phyloP scores from a whole-genome alignment of 2,888 invertebrate genomes.

The Platycnemis pennipes region DNA sequence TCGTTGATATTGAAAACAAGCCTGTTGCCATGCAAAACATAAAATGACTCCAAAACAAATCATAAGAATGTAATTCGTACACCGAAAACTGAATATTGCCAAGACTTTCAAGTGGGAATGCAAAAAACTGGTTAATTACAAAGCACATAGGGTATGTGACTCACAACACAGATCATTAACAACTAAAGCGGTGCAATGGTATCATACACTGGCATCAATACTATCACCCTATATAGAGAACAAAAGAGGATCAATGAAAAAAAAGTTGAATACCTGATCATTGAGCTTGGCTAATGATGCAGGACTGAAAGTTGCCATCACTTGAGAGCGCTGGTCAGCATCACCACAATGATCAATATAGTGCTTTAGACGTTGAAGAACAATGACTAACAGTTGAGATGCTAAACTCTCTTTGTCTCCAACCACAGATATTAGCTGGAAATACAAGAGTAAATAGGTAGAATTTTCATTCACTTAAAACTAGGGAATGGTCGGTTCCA shows the following conservation, averaged over 20 bases:
- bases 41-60: too few relatives aligned
- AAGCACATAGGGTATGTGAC: too few relatives aligned
- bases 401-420: slow-evolving; percentile 87
- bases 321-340: slow-evolving; percentile 74
- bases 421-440: slow-evolving; percentile 83
- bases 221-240: not conserved
- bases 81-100: too few relatives aligned
- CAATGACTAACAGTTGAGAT: slow-evolving; percentile 87
- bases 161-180: too few relatives aligned
- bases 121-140: too few relatives aligned
- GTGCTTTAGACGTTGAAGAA: slow-evolving; percentile 89
- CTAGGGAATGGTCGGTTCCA: too few relatives aligned
- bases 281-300: slow-evolving; percentile 48
- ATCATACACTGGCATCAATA: too few relatives aligned
- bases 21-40: too few relatives aligned
- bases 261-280: slow-evolving; percentile 35
- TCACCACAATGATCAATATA: slow-evolving; percentile 83
- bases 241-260: not conserved
- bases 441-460: slow-evolving; percentile 38
- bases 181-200: too few relatives aligned
- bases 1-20: too few relatives aligned
- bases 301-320: slow-evolving; percentile 42
- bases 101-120: too few relatives aligned
- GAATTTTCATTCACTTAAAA: not conserved
- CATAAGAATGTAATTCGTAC: too few relatives aligned